Evolutionary conservation across 2,113 vertebrate genomes (phyloP).

Genomic region (Pardalotus punctatus): DNA sequence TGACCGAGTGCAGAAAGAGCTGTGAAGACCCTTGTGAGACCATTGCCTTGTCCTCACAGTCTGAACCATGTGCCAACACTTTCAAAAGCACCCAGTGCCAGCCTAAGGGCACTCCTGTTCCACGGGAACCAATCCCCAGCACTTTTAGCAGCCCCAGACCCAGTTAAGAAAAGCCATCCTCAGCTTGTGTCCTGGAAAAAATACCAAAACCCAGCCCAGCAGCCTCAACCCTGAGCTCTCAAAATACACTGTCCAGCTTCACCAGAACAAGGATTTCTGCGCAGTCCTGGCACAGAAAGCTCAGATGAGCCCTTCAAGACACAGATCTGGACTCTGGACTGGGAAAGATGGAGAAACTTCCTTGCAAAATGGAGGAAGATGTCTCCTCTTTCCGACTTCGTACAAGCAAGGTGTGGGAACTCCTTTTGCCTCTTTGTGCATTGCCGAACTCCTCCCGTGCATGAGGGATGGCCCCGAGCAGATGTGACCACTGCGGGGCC

Average conservation of each 20-base stretch:
- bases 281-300: not conserved
- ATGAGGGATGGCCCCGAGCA: not conserved
- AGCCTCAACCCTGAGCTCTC: not conserved
- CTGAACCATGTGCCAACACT: not conserved
- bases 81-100: not conserved
- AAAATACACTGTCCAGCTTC: not conserved
- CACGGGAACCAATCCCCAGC: not conserved
- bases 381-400: not conserved
- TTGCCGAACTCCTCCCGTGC: not conserved
- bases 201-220: not conserved
- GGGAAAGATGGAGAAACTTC: not conserved
- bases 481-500: not conserved
- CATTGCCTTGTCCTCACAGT: not conserved
- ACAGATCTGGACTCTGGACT: not conserved
- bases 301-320: not conserved
- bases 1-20: accelerated
- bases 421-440: not conserved
- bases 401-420: not conserved
- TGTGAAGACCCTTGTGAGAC: not conserved
- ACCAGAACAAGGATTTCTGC: not conserved
- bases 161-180: not conserved
- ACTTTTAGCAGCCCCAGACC: not conserved
- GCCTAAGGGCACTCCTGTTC: not conserved
- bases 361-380: not conserved
- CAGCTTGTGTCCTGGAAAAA: not conserved